Base-by-base conservation (phyloP, 2,888 invertebrate species). In the Pristionchus fissidentatus region DNA sequence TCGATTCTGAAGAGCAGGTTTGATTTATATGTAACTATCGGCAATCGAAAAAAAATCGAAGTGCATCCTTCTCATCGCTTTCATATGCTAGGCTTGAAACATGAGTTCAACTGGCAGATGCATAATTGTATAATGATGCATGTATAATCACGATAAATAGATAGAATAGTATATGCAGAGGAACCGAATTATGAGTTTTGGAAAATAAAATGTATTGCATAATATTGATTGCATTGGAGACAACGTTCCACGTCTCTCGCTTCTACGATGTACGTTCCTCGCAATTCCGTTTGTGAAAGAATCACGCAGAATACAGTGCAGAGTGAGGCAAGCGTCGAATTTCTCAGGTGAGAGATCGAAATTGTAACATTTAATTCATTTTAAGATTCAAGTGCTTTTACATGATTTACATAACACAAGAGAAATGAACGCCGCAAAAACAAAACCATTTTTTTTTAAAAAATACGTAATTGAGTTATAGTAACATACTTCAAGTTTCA, bases 221-320 rank as follows among this genome's bases (percentile, higher is more conserved):
- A 26, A 3, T 0, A 38, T n/a, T 19, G 7, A 46, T 26, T 46
- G 3, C 73, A n/a, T n/a, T n/a, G n/a, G n/a, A 66, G 66, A 66
- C 38, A 35, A 22, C 66, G 78, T 8, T 52, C 78, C 1, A 35
- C 79, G 1, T 79, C 79, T 8, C 52, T 83, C 41, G 83, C 70
- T 41, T 83, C 83, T 4, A 52, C 70, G 35, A 66, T 83, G 70
- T 83, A 35, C 41, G 83, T 83, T 8, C 83, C 83, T 22, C 49
- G 83, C 15, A 83, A 83, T 57, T 83, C 83, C 26, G 73, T 83
- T 7, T 83, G 83, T 32, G 83, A 73, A 3, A 38, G 73, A 38
- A 29, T 41, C 1, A 73, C 73, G 38, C 83, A 70, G 55, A 73
- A 70, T n/a, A 83, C 83, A 73, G 22, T 83, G 26, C 83, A 83